A percentile compares a stretch with the other conserved stretches of the same genome.
phyloP scores from a whole-genome alignment of 2,888 invertebrate genomes.

The Escarpia spicata region DNA sequence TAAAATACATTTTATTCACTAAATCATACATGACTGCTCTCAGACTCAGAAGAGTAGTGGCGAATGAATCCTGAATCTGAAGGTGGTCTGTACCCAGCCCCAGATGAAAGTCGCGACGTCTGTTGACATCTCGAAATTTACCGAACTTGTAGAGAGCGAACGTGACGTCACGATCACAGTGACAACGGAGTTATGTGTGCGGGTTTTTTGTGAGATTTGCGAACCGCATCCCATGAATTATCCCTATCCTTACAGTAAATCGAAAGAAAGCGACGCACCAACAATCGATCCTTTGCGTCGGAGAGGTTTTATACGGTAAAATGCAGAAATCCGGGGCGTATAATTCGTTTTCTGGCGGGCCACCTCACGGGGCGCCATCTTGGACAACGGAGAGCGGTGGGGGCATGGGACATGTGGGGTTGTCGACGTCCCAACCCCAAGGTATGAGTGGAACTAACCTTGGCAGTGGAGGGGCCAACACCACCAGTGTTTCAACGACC shows the following conservation, averaged over 20 bases:
- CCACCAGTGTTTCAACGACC: neutral
- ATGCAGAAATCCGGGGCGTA: slow-evolving; percentile 33
- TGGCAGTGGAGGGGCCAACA: slow-evolving; percentile 13
- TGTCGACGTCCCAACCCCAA: slow-evolving; percentile 16
- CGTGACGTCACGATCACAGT: slow-evolving; percentile 12
- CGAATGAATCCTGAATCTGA: neutral
- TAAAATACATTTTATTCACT: neutral
- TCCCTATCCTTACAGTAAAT: neutral
- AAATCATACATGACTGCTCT: neutral
- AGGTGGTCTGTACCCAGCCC: neutral
- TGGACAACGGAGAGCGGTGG: slow-evolving; percentile 26
- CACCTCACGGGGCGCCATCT: slow-evolving; percentile 33
- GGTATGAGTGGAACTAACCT: slow-evolving; percentile 9
- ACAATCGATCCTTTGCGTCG: neutral
- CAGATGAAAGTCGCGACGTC: neutral
- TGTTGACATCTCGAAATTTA: slow-evolving; percentile 16
- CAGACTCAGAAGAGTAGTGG: neutral
- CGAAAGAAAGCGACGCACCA: slow-evolving; percentile 3
- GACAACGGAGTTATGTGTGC: slow-evolving; percentile 16
- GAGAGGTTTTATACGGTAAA: neutral
- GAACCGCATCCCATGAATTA: slow-evolving; percentile 12
- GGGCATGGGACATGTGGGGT: slow-evolving; percentile 13
- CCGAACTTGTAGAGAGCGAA: slow-evolving; percentile 16
- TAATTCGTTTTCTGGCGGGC: slow-evolving; percentile 28
- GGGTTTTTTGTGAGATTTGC: neutral